A percentile compares a stretch with the other conserved stretches of the same genome.
Evolutionary conservation across 2,113 vertebrate genomes (phyloP).

Genomic region (Corythaeola cristata): DNA sequence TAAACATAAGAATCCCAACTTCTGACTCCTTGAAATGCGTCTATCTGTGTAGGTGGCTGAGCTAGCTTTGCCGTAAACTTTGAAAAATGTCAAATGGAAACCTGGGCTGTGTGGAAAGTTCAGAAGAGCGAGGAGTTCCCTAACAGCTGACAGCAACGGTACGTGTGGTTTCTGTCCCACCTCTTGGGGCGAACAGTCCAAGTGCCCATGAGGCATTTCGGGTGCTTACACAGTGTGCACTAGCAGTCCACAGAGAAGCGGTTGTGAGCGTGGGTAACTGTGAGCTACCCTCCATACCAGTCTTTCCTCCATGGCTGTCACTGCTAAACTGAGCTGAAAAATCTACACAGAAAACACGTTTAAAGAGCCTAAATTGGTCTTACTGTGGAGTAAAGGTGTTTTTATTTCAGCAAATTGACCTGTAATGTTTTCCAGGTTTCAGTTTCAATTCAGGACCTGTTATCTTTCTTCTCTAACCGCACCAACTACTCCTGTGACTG

Average conservation of each 20-base stretch:
- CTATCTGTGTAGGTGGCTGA: not conserved
- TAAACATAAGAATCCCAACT: not conserved
- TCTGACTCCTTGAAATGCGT: not conserved
- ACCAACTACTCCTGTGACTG: not conserved
- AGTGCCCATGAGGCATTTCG: not conserved
- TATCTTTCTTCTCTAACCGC: not conserved
- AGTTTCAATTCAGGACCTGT: not conserved
- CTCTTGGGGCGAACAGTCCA: accelerated
- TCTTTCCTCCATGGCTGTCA: not conserved
- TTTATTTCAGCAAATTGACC: not conserved
- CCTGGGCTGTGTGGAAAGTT: not conserved
- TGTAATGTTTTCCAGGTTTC: not conserved
- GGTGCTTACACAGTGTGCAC: accelerated
- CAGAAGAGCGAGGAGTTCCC: not conserved
- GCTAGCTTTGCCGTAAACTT: not conserved
- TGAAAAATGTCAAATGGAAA: not conserved
- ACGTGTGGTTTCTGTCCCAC: not conserved
- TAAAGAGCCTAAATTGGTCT: not conserved
- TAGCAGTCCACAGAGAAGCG: not conserved
- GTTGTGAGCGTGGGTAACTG: not conserved
- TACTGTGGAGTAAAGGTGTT: not conserved
- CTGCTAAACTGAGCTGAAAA: not conserved
- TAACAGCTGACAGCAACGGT: not conserved
- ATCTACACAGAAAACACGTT: not conserved
- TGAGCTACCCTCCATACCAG: not conserved